Evolutionary conservation across 92 coral and sea anemone genomes (phyloP).

Genomic region (Blastomussa wellsi): DNA sequence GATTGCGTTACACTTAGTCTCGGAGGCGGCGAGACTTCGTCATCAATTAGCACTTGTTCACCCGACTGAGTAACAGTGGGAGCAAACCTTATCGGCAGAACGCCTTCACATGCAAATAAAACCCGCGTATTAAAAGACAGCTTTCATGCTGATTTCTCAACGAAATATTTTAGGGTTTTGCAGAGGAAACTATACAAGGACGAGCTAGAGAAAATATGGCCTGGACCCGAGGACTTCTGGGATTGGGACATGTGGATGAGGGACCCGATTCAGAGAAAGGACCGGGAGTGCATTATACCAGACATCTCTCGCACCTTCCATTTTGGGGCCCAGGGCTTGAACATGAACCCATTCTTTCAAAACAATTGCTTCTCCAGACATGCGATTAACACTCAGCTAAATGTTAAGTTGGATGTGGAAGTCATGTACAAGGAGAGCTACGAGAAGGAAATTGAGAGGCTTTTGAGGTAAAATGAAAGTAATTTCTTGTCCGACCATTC

Average conservation of each 20-base stretch:
- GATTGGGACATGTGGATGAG: constrained; percentile 94
- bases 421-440: constrained; percentile 62
- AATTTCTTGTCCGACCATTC: too few relatives aligned
- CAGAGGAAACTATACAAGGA: constrained; percentile 72
- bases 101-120: too few relatives aligned
- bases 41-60: too few relatives aligned
- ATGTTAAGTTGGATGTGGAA: constrained; percentile 60
- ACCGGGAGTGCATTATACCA: constrained; percentile 84
- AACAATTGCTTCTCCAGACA: constrained; percentile 57
- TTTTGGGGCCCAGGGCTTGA: constrained; percentile 86
- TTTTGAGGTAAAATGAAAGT: constrained; percentile 56
- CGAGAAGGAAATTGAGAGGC: constrained; percentile 64
- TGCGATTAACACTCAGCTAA: constrained; percentile 66
- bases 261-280: constrained; percentile 38
- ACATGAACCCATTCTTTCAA: constrained; percentile 70
- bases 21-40: too few relatives aligned
- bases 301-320: constrained; percentile 85
- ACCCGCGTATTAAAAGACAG: not conserved
- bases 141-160: not conserved
- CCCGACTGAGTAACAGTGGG: too few relatives aligned
- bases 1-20: too few relatives aligned
- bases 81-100: too few relatives aligned
- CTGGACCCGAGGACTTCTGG: constrained; percentile 57
- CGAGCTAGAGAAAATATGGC: constrained; percentile 79
- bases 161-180: constrained; percentile 55